phyloP scores from a whole-genome alignment of 2,888 invertebrate species.

The Miltochrista miniata region DNA sequence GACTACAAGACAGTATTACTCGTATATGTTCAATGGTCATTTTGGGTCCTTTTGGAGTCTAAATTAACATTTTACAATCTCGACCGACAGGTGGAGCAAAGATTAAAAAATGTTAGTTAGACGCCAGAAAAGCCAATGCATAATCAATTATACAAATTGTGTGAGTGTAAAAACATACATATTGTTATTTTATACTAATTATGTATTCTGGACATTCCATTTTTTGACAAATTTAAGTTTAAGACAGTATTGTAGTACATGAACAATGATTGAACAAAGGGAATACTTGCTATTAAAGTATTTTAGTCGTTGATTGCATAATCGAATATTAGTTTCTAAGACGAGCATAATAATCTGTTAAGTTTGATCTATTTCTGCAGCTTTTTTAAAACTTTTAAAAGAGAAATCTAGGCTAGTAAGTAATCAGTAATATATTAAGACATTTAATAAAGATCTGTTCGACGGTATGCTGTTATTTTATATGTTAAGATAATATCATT shows the following conservation, averaged over 20 bases:
- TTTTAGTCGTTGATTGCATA: conserved; percentile 12
- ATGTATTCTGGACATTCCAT: no score
- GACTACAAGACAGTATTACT: no score
- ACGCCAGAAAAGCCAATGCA: no score
- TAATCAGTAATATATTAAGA: not conserved
- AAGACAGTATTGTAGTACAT: conserved; percentile 14
- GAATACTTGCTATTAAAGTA: no score
- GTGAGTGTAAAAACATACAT: no score
- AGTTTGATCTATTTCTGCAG: not conserved
- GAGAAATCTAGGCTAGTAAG: not conserved
- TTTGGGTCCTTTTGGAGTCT: no score
- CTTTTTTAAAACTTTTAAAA: not conserved
- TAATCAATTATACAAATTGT: no score
- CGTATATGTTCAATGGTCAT: no score
- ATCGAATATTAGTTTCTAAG: conserved; percentile 27
- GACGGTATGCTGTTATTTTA: not conserved
- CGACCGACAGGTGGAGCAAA: no score
- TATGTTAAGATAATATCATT: not conserved
- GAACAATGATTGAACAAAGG: conserved; percentile 9
- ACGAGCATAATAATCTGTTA: conserved; percentile 2
- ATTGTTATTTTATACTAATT: no score
- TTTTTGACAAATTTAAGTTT: conserved; percentile 11
- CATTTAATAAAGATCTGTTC: not conserved
- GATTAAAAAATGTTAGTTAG: no score
- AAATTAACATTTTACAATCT: no score